phyloP scores from a whole-genome alignment of 1,140 invertebrate species.

The Caerostris darwini region DNA sequence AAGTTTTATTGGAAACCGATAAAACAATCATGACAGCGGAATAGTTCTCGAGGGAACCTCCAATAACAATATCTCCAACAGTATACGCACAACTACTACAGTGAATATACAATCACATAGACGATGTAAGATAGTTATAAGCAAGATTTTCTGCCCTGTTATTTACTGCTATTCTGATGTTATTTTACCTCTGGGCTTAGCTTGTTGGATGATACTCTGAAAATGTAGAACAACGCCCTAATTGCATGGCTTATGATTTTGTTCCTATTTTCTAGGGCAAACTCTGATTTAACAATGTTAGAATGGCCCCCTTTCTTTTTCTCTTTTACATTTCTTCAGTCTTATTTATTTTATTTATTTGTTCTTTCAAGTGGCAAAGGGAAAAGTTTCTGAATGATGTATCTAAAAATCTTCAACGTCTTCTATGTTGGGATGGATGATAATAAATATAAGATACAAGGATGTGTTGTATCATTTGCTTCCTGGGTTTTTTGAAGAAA shows the following conservation, averaged over 20 bases:
- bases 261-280: background rate
- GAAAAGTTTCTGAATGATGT: background rate
- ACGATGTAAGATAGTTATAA: constrained; percentile 10
- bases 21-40: constrained; percentile 50
- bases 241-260: constrained; percentile 48
- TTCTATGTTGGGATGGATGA: background rate
- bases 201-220: constrained; percentile 7
- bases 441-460: background rate
- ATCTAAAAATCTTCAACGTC: background rate
- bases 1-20: constrained; percentile 63
- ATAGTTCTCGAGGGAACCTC: constrained; percentile 8
- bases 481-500: too few species aligned
- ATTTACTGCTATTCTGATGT: background rate
- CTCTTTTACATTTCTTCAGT: background rate
- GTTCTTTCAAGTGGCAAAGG: background rate
- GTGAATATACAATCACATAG: constrained; percentile 42
- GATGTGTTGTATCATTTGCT: background rate
- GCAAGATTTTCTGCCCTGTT: constrained; percentile 19
- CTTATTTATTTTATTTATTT: background rate
- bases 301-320: background rate
- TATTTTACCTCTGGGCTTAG: constrained; percentile 20
- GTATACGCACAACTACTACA: background rate
- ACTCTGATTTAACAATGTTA: background rate
- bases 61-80: constrained; percentile 50
- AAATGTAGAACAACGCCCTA: constrained; percentile 28